Percentiles rank a stretch among this genome's conserved stretches.
These are phyloP conservation scores for Chromoteleia sp. DNA, from an alignment of 2,888 invertebrate species.

Conservation along the genomic window DNA sequence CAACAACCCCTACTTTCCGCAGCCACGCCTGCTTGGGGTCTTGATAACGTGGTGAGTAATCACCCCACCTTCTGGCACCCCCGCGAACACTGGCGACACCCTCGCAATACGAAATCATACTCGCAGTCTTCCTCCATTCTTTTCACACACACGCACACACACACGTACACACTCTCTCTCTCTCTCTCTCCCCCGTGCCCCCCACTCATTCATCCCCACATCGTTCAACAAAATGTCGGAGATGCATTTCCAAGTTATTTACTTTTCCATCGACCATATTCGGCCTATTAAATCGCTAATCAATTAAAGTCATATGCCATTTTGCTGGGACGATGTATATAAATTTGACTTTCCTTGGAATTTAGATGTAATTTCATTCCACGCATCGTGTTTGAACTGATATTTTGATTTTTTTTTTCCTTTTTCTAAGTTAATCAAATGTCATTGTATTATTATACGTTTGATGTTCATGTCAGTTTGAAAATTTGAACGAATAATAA, in stretches of 20 bases:
- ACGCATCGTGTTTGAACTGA: no score
- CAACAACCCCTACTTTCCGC: constrained; percentile 59
- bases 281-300: constrained; percentile 19
- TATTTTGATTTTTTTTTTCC: no score
- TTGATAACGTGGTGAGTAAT: constrained; percentile 64
- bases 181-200: neutral
- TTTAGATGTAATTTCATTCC: no score
- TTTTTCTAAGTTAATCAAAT: no score
- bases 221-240: constrained; percentile 34
- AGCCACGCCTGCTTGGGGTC: constrained; percentile 70
- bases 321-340: no score
- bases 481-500: no score
- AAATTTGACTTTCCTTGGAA: no score
- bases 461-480: no score
- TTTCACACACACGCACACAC: no score
- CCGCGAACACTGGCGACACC: constrained; percentile 14
- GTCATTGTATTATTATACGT: no score
- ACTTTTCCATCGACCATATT: constrained; percentile 12
- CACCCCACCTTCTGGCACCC: constrained; percentile 33
- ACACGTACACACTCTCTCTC: no score
- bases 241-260: constrained; percentile 46
- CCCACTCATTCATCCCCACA: constrained; percentile 16
- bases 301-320: neutral
- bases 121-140: neutral
- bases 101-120: constrained; percentile 34